These are phyloP conservation scores for Coranthus polyacanthus DNA, from an alignment of 2,797 vertebrate genomes.

Conservation along the genomic window DNA sequence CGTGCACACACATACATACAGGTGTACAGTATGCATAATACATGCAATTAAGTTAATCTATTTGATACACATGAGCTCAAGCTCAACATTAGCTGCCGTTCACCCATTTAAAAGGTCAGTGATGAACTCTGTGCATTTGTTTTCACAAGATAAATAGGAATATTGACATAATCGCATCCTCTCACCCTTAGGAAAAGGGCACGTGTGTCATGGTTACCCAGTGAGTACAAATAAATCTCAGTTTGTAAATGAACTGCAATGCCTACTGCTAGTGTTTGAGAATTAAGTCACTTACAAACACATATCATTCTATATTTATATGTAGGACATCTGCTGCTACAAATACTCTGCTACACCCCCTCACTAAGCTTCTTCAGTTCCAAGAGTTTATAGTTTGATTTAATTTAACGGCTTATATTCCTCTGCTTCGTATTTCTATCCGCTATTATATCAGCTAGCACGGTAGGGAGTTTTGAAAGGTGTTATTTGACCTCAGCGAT, in stretches of 20 bases:
- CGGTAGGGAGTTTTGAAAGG: background rate
- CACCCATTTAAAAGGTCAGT: conserved; percentile 13
- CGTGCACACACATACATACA: background rate
- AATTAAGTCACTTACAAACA: conserved; percentile 12
- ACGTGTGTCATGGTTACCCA: background rate
- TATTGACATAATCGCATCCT: conserved; percentile 2
- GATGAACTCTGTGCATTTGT: conserved; percentile 15
- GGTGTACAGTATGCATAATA: conserved; percentile 7
- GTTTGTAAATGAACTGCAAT: conserved; percentile 11
- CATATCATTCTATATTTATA: conserved; percentile 34
- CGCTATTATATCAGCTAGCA: background rate
- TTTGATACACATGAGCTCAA: background rate
- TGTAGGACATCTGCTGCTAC: conserved; percentile 39
- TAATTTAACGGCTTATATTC: conserved; percentile 25
- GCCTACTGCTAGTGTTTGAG: conserved; percentile 8
- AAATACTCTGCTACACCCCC: conserved; percentile 58
- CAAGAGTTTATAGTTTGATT: conserved; percentile 13
- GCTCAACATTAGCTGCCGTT: background rate
- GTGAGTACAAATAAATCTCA: conserved; percentile 1
- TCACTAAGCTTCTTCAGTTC: conserved; percentile 32
- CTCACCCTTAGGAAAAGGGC: conserved; percentile 3
- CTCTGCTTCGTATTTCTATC: background rate
- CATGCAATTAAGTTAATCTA: background rate
- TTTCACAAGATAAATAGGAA: conserved; percentile 17
- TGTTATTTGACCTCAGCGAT: background rate